Conservation (phyloP, 2,888 invertebrate genomes). For the Pristionchus fissidentatus region DNA sequence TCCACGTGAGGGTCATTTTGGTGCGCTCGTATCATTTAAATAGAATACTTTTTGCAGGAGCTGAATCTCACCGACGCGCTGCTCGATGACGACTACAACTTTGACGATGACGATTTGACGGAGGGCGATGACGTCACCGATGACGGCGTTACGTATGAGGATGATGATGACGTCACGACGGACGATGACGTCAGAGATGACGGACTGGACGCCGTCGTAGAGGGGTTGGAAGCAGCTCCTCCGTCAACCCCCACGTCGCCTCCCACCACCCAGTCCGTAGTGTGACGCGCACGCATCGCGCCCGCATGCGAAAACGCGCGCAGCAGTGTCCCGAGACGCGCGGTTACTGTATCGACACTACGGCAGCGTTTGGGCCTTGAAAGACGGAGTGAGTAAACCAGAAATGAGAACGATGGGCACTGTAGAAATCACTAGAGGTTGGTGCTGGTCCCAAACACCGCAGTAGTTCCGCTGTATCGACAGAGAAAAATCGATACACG, state of each 20-base stretch:
- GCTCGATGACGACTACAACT: constrained; percentile 39
- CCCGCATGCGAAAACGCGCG: background rate
- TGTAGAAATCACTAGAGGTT: too few relatives aligned
- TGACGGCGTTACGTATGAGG: background rate
- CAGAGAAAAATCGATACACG: too few relatives aligned
- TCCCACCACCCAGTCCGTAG: constrained; percentile 39
- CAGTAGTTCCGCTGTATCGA: too few relatives aligned
- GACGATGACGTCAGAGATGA: background rate
- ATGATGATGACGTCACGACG: background rate
- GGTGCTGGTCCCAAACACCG: too few relatives aligned
- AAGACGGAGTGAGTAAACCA: too few relatives aligned
- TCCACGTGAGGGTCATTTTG: too few relatives aligned
- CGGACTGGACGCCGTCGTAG: background rate
- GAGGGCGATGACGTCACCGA: background rate
- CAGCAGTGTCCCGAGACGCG: background rate
- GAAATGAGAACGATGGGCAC: too few relatives aligned
- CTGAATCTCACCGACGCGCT: constrained; percentile 25
- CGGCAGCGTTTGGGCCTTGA: too few relatives aligned
- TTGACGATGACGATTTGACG: background rate
- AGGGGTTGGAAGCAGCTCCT: constrained; percentile 27
- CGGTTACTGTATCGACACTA: background rate
- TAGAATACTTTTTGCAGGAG: background rate
- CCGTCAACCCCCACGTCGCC: background rate
- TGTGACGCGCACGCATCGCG: background rate
- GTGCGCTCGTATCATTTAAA: too few relatives aligned